These are phyloP conservation scores for Onychostoma macrolepis DNA, from an alignment of 2,113 vertebrate species.

Conservation along the genomic window DNA sequence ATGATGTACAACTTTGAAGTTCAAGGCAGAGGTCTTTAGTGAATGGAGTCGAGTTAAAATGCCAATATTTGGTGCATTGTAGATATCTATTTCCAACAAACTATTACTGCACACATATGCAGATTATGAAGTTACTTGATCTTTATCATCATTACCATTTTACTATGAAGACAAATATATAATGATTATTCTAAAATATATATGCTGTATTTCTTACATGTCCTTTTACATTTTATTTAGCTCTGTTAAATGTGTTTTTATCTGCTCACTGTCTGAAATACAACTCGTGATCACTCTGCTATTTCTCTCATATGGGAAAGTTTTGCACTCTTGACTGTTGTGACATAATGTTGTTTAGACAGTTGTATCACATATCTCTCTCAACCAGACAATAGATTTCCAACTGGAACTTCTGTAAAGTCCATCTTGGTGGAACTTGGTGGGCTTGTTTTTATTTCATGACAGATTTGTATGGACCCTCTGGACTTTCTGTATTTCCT, in stretches of 20 bases:
- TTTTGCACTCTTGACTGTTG: conserved; percentile 48
- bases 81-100: background rate
- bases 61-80: background rate
- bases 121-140: background rate
- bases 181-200: too few relatives aligned
- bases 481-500: background rate
- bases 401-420: conserved; percentile 15
- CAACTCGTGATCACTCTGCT: background rate
- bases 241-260: conserved; percentile 10
- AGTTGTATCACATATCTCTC: conserved; percentile 33
- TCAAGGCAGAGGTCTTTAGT: background rate
- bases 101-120: background rate
- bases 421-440: conserved; percentile 23
- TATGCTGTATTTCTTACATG: background rate
- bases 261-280: background rate
- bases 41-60: background rate
- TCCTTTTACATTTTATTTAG: background rate
- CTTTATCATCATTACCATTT: background rate
- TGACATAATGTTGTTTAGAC: conserved; percentile 54
- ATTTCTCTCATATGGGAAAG: conserved; percentile 33
- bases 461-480: background rate
- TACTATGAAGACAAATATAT: background rate
- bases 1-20: background rate
- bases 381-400: conserved; percentile 16
- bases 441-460: conserved; percentile 16